phyloP scores from a whole-genome alignment of 1,140 invertebrate species.

The Teleogryllus occipitalis region DNA sequence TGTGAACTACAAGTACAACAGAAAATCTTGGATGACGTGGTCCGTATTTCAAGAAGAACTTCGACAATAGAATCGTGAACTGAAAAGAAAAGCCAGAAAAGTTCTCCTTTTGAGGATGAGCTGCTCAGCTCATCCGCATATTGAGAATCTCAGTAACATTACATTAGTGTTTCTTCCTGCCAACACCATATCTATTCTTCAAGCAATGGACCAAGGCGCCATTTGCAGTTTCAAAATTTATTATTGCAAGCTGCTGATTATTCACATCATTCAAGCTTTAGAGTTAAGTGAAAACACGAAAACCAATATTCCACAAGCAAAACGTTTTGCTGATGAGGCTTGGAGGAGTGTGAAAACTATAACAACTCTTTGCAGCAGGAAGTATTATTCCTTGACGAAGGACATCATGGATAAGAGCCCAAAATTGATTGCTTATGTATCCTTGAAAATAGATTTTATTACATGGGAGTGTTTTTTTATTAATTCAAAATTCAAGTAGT shows the following conservation, averaged over 20 bases:
- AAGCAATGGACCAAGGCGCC: background rate
- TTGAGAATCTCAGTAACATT: background rate
- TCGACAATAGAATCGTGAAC: background rate
- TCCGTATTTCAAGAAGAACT: background rate
- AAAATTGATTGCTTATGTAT: too few species aligned
- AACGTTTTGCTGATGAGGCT: background rate
- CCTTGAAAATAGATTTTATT: too few species aligned
- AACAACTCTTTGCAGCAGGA: too few species aligned
- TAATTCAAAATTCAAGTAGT: too few species aligned
- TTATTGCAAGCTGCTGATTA: background rate
- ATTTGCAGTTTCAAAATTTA: background rate
- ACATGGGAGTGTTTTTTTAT: too few species aligned
- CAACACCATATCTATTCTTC: background rate
- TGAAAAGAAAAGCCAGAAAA: background rate
- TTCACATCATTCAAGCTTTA: background rate
- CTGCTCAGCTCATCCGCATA: background rate
- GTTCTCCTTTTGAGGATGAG: too few species aligned
- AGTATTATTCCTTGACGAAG: too few species aligned
- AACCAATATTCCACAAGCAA: background rate
- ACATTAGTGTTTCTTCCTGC: background rate
- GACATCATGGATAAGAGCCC: too few species aligned
- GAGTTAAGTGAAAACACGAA: background rate
- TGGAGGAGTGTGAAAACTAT: too few species aligned
- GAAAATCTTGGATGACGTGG: conserved; percentile 38
- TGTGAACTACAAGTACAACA: conserved; percentile 30